Percentiles rank a stretch among this genome's conserved stretches.
Conservation (phyloP, 2,797 vertebrate genomes). For the Glossophaga mutica region DNA sequence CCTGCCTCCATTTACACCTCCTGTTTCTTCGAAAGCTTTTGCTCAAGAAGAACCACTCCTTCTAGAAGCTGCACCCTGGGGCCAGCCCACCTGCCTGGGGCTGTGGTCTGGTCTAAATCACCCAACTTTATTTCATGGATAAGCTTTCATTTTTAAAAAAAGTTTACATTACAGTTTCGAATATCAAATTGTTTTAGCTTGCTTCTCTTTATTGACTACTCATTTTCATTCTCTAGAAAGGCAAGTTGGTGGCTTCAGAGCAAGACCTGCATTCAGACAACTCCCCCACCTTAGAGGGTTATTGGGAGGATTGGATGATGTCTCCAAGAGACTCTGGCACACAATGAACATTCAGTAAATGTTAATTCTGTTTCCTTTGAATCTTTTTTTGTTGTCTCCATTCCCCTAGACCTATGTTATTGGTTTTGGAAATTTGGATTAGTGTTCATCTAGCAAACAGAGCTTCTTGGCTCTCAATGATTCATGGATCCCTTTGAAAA, state of each 20-base stretch:
- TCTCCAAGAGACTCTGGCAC: background rate
- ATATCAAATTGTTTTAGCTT: background rate
- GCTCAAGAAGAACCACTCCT: background rate
- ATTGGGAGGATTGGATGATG: background rate
- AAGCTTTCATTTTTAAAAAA: background rate
- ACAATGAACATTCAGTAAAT: background rate
- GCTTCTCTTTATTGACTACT: background rate
- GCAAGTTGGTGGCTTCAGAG: background rate
- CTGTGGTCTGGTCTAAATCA: background rate
- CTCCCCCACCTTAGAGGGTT: background rate
- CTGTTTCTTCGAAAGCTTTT: background rate
- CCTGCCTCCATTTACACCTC: background rate
- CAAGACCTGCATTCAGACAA: background rate
- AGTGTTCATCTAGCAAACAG: background rate
- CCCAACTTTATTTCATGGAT: background rate
- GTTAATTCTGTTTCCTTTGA: background rate
- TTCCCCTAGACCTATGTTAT: background rate
- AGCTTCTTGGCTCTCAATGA: background rate
- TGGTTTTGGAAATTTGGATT: background rate
- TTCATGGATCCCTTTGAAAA: background rate
- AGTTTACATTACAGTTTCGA: background rate
- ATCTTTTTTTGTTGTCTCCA: background rate
- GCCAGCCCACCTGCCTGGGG: background rate
- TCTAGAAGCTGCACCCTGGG: background rate
- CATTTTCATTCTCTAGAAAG: background rate